Percentiles rank a stretch among this genome's conserved stretches.
Conservation (phyloP, 2,888 invertebrate genomes). For the Ophion ellenae region DNA sequence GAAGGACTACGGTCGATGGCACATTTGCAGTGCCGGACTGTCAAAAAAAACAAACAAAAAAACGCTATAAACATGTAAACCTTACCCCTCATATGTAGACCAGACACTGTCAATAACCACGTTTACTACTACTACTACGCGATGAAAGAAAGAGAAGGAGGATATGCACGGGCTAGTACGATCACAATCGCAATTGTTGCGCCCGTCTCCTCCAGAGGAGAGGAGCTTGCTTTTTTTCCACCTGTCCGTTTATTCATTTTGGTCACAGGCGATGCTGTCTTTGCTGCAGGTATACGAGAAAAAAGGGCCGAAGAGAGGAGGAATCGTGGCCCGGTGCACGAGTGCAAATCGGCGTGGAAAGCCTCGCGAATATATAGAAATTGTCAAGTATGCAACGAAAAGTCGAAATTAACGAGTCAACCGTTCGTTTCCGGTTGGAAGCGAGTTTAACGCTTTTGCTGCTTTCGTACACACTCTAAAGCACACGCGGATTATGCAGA, state of each 20-base stretch:
- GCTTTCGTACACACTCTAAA: slow-evolving; percentile 1
- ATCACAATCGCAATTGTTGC: too few species aligned
- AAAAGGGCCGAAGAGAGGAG: not conserved
- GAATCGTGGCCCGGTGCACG: not conserved
- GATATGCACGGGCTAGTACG: too few species aligned
- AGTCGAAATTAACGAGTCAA: slow-evolving; percentile 55
- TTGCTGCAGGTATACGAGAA: too few species aligned
- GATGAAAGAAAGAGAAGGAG: too few species aligned
- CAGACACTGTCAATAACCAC: too few species aligned
- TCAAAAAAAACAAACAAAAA: too few species aligned
- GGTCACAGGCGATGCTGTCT: not conserved
- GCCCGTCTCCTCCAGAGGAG: not conserved
- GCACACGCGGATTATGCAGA: slow-evolving; percentile 43
- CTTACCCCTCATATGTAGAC: too few species aligned
- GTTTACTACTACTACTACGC: not conserved
- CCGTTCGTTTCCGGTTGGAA: slow-evolving; percentile 51
- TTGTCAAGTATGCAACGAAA: slow-evolving; percentile 29
- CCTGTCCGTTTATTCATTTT: not conserved
- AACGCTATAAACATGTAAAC: too few species aligned
- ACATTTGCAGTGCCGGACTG: too few species aligned
- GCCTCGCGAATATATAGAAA: not conserved
- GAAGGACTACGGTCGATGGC: too few species aligned
- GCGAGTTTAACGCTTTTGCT: slow-evolving; percentile 45
- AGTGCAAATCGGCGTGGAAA: not conserved
- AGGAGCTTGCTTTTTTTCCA: not conserved